phyloP scores from a whole-genome alignment of 2,888 invertebrate species.

The Allygus modestus region DNA sequence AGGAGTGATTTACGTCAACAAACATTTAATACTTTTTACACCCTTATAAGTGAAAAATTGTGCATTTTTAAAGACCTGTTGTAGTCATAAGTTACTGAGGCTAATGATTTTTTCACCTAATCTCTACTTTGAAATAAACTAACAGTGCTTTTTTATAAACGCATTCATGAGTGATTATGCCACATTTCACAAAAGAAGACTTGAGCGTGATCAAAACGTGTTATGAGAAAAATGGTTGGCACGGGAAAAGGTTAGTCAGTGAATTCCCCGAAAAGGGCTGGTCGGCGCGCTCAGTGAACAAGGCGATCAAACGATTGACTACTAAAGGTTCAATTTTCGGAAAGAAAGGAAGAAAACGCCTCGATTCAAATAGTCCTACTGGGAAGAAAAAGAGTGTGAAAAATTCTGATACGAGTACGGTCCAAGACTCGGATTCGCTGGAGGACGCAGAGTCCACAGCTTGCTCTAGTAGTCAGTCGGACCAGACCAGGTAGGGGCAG shows the following conservation, averaged over 20 bases:
- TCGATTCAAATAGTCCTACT: not conserved
- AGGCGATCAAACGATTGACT: constrained; percentile 58
- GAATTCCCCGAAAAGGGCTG: constrained; percentile 62
- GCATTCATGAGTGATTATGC: constrained; percentile 62
- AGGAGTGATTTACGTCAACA: not conserved
- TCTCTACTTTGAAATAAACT: not conserved
- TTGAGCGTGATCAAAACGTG: constrained; percentile 59
- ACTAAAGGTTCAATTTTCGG: constrained; percentile 60
- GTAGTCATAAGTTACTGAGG: not conserved
- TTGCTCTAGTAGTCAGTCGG: constrained; percentile 47
- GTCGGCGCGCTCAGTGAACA: constrained; percentile 59
- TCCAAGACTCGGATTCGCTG: constrained; percentile 13
- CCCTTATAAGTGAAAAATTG: not conserved
- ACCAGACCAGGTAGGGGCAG: constrained; percentile 25
- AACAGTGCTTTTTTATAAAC: not conserved
- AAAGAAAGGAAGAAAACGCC: constrained; percentile 57
- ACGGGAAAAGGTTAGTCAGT: constrained; percentile 61
- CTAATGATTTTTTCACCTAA: not conserved
- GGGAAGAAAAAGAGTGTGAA: constrained; percentile 49
- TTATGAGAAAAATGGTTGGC: constrained; percentile 64
- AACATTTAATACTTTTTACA: not conserved
- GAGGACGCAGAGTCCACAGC: constrained; percentile 29
- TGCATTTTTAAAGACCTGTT: not conserved
- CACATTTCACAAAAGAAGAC: constrained; percentile 63
- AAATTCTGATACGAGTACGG: not conserved